phyloP scores from a whole-genome alignment of 2,113 vertebrate species.

The Cinclus mexicanus region DNA sequence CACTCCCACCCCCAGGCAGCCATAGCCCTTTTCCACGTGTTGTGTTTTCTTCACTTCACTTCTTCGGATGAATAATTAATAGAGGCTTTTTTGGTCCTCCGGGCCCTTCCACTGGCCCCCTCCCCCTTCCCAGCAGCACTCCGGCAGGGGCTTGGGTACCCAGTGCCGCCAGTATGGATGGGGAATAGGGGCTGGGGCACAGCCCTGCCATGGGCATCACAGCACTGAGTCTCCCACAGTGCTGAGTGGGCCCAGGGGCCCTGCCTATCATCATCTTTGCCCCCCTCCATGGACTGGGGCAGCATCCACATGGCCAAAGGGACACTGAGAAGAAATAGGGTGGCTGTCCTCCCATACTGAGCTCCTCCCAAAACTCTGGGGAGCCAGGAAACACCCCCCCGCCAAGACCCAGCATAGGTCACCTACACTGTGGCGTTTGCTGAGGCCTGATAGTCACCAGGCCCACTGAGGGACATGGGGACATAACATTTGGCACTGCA shows the following conservation, averaged over 20 bases:
- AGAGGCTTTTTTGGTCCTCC: conserved; percentile 53
- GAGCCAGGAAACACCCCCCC: not conserved
- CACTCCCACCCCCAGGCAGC: not conserved
- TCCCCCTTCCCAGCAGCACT: not conserved
- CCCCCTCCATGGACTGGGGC: not conserved
- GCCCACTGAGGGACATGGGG: not conserved
- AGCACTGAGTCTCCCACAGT: rapidly evolving
- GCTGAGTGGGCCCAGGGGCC: rapidly evolving
- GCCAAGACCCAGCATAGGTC: not conserved
- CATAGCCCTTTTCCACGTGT: conserved; percentile 15
- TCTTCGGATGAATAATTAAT: conserved; percentile 68
- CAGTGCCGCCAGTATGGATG: rapidly evolving
- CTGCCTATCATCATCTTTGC: not conserved
- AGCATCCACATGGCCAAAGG: rapidly evolving
- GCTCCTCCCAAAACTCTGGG: not conserved
- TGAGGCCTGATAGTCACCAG: not conserved
- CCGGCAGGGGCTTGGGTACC: rapidly evolving
- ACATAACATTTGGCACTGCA: rapidly evolving
- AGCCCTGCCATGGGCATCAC: not conserved
- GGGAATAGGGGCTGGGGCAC: not conserved
- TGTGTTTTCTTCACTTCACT: conserved; percentile 61
- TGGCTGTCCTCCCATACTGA: not conserved
- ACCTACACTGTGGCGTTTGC: rapidly evolving
- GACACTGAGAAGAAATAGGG: not conserved
- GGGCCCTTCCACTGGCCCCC: not conserved